Evolutionary conservation across 2,888 invertebrate species (phyloP), one percentile per base, ranked within the genome.

Genomic region (Cetonia aurata): DNA sequence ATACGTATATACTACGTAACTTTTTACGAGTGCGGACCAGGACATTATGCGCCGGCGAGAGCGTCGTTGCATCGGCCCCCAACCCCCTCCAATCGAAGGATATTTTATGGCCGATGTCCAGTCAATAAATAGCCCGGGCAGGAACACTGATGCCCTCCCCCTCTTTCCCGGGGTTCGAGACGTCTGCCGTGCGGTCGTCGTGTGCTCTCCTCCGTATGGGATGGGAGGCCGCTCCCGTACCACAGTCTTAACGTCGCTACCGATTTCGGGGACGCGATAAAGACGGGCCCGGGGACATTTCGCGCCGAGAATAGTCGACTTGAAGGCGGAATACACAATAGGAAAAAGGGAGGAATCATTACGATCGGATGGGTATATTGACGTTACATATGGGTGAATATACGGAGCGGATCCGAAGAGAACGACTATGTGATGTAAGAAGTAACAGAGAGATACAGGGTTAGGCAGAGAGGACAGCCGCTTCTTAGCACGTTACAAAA

Each of bases 61-160:
- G 42, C 31, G 42, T 44, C 37, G 37, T 25, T 50, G 48, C 50
- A 56, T 66, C 56, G 37, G 70, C 25, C 52, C 41, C 50, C 57
- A 59, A 53, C 33, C 50, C 60, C 42, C 44, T 62, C 81, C 81
- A 83, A 83, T 82, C 81, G 82, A 83, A 84, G 25, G 84, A 85
- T 84, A 83, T 84, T 84, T 84, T 85, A 85, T 84, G 82, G 83
- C 78, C 84, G 81, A 84, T 85, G 85, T 84, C 85, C 84, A 85
- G 85, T 85, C 84, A 84, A 84, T 85, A 85, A 85, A 85, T 85
- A 84, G 83, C 81, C 79, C 79, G 78, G 79, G 79, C 79, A 80
- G 75, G 76, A 79, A 77, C 77, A 25, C 25, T 25, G 25, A 1
- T 76, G 75, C 76, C 75, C 72, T 75, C 57, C 25, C 25, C 25